phyloP scores from a whole-genome alignment of 2,797 vertebrate genomes.

The Acipenser transmontanus region DNA sequence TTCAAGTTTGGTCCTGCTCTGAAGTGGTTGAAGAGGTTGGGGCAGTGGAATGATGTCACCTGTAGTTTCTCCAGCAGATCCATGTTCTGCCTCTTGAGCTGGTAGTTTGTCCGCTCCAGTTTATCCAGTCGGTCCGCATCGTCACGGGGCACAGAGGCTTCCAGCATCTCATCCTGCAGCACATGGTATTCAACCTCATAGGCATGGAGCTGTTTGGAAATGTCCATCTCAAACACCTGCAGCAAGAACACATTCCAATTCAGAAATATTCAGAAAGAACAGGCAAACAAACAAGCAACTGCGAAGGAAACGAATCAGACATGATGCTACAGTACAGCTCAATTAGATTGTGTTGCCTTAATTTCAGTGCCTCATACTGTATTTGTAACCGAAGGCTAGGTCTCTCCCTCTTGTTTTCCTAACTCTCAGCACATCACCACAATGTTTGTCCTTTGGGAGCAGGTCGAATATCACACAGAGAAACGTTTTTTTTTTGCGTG shows the following conservation, averaged over 20 bases:
- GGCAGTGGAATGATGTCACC: conserved; percentile 47
- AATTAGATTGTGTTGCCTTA: not conserved
- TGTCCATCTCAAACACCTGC: conserved; percentile 94
- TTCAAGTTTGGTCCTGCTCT: no score
- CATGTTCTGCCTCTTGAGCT: conserved; percentile 96
- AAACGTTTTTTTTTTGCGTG: no score
- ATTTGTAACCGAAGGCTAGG: no score
- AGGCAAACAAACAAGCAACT: no score
- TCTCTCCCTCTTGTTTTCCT: no score
- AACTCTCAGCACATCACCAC: no score
- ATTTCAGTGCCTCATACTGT: no score
- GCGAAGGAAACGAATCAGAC: conserved; percentile 12
- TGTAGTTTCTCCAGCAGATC: conserved; percentile 94
- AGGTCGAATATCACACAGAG: no score
- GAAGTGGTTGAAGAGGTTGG: no score
- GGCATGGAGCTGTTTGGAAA: conserved; percentile 93
- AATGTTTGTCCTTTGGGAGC: no score
- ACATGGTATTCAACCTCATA: conserved; percentile 97
- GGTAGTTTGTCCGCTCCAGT: conserved; percentile 81
- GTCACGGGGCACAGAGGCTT: conserved; percentile 63
- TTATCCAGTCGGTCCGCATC: conserved; percentile 81
- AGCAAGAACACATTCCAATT: not conserved
- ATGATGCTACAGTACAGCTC: not conserved
- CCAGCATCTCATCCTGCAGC: conserved; percentile 88
- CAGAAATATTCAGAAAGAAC: no score